Base-by-base conservation (phyloP, 2,888 invertebrate species). In the Sceliomorpha sp. region DNA sequence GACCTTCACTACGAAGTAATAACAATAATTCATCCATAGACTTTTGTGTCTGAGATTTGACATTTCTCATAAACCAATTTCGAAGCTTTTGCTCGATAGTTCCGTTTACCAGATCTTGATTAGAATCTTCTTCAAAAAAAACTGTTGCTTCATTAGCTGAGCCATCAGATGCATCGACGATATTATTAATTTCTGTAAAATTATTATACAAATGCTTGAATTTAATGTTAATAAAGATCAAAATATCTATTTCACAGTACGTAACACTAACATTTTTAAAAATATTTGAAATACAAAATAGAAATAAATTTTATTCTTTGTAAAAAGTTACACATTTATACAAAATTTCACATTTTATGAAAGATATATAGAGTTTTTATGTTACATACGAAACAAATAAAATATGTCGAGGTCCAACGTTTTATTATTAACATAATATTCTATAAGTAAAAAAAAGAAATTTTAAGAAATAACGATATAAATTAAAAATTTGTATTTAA, bases 1-100 rank as follows among this genome's bases (percentile, higher is more conserved):
- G 13, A 7, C 42, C 42, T 34, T 53, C 53, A 53, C 42, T 53
- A 8, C 53, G 55, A 34, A 55, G 34, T 3, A 53, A 4, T 17
- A 44, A 8, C 12, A 55, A 17, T n/a, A 55, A 27, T 44, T 55
- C 44, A 26, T 55, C 44, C 5, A 55, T 27, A 4, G 55, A 44
- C 13, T 55, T 55, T 55, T 55, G 55, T 6, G 42, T 42, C 10
- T 34, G 42, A 9, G 12, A 13, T 17, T 31, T 15, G 3, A 51
- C 27, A 34, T 55, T 55, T 29, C 14, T 24, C 4, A 55, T 12
- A n/a, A 24, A 6, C 55, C 55, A 55, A 8, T 20, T 36, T 17
- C 36, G 44, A 12, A 55, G 26, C 12, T 55, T 53, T 7, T 53
- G 31, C 10, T 53, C 42, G 6, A 42, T 32, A n/a, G 32, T 40